Percentiles rank a stretch among this genome's conserved stretches.
phyloP scores from a whole-genome alignment of 2,113 vertebrate genomes.

The Irena cyanogastra region DNA sequence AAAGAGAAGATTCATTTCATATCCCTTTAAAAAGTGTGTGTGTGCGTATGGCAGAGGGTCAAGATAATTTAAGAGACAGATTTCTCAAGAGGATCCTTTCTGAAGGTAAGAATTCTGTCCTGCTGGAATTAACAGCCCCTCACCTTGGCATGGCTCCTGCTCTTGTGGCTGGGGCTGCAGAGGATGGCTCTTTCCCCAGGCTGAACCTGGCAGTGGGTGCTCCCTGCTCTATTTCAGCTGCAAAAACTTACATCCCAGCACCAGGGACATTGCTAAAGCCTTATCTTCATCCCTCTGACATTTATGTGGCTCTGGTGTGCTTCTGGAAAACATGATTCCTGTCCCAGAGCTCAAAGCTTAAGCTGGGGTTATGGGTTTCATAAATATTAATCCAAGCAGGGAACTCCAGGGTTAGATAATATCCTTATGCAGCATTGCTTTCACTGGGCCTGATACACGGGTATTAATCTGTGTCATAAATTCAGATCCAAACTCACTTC shows the following conservation, averaged over 20 bases:
- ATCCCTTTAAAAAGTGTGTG: neutral
- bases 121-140: neutral
- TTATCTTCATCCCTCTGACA: conserved; percentile 1
- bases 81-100: neutral
- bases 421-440: neutral
- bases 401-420: neutral
- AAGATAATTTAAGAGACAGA: conserved; percentile 1
- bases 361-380: neutral
- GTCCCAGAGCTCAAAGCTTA: neutral
- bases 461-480: neutral
- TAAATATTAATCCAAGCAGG: neutral
- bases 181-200: neutral
- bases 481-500: neutral
- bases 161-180: neutral
- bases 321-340: neutral
- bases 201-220: neutral
- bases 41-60: neutral
- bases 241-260: neutral
- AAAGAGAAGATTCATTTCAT: neutral
- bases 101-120: neutral
- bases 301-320: neutral
- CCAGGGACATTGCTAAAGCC: neutral
- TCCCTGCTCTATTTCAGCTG: neutral
- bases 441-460: neutral
- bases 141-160: neutral